phyloP scores from a whole-genome alignment of 2,888 invertebrate species.

The Aphidius colemani region DNA sequence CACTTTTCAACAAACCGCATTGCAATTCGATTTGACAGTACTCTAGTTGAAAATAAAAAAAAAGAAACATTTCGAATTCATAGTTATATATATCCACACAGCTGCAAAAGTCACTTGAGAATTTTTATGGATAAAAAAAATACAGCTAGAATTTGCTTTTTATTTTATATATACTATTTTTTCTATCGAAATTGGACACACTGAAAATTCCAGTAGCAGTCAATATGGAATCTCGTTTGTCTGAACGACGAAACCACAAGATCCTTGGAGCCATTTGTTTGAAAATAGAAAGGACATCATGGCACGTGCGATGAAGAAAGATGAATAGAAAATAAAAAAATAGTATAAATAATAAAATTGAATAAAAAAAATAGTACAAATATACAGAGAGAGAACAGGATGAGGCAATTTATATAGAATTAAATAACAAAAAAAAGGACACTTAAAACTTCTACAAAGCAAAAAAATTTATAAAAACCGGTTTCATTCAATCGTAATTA shows the following conservation, averaged over 20 bases:
- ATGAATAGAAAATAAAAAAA: slow-evolving; percentile 2
- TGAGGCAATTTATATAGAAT: neutral
- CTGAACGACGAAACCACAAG: slow-evolving; percentile 7
- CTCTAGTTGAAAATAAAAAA: too few species aligned
- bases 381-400: too few species aligned
- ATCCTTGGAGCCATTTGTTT: slow-evolving; percentile 10
- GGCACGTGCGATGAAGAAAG: slow-evolving; percentile 17
- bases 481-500: slow-evolving; percentile 58
- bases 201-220: slow-evolving; percentile 5
- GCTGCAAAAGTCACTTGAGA: too few species aligned
- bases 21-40: slow-evolving; percentile 18
- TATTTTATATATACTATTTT: neutral
- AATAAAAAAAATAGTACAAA: too few species aligned
- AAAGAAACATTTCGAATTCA: too few species aligned
- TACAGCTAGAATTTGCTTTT: slow-evolving; percentile 18
- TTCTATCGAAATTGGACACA: neutral
- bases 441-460: slow-evolving; percentile 6
- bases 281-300: slow-evolving; percentile 8
- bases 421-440: slow-evolving; percentile 4
- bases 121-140: neutral
- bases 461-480: slow-evolving; percentile 43
- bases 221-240: slow-evolving; percentile 21
- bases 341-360: too few species aligned
- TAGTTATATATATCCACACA: too few species aligned
- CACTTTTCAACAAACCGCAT: slow-evolving; percentile 22